Evolutionary conservation across 2,113 vertebrate genomes (phyloP).

Genomic region (Theristicus caerulescens): DNA sequence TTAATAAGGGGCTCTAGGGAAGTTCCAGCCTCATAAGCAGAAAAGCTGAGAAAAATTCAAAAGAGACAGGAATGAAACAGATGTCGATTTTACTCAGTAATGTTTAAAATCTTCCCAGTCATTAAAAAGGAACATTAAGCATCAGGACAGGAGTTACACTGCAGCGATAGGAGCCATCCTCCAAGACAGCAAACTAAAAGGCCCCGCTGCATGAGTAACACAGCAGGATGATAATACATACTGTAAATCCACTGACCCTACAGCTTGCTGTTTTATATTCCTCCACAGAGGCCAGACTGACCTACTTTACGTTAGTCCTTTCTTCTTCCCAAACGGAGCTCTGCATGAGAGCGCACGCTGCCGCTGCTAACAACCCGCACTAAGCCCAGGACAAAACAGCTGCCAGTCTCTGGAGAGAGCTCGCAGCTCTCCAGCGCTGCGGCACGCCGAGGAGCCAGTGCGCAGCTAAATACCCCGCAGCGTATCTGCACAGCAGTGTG

Average conservation of each 20-base stretch:
- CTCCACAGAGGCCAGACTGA: constrained; percentile 33
- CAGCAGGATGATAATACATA: not conserved
- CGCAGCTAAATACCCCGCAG: not conserved
- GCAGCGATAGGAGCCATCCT: not conserved
- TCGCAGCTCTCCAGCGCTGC: not conserved
- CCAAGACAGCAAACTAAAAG: not conserved
- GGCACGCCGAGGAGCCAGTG: not conserved
- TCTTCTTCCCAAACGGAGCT: constrained; percentile 26
- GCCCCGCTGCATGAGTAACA: not conserved
- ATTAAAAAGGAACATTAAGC: not conserved
- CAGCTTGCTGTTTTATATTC: constrained; percentile 41
- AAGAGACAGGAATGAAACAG: not conserved
- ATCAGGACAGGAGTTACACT: not conserved
- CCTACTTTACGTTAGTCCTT: constrained; percentile 43
- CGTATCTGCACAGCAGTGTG: accelerated
- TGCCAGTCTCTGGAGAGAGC: not conserved
- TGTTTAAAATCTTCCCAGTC: not conserved
- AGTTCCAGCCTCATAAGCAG: not conserved
- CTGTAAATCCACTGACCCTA: constrained; percentile 14
- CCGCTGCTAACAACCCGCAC: not conserved
- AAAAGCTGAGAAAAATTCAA: not conserved
- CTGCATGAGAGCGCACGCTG: not conserved
- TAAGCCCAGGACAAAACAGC: constrained; percentile 10
- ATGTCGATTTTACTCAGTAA: not conserved
- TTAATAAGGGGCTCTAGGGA: not conserved